phyloP scores from a whole-genome alignment of 2,113 vertebrate genomes.

The Hyperopisus bebe region DNA sequence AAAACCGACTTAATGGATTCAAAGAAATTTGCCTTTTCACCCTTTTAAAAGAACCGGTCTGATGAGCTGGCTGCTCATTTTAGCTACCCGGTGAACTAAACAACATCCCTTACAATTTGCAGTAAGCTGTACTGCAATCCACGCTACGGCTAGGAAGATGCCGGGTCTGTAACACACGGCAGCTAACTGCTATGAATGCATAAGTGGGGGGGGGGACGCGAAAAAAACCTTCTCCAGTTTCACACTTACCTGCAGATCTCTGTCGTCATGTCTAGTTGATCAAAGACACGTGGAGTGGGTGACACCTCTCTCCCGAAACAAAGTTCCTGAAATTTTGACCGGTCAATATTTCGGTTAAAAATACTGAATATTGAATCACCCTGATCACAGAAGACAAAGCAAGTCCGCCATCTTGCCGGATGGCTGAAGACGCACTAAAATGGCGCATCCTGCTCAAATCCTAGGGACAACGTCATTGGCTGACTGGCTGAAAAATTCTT shows the following conservation, averaged over 20 bases:
- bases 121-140: neutral
- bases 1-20: slow-evolving; percentile 15
- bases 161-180: slow-evolving; percentile 22
- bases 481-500: slow-evolving; percentile 22
- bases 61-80: neutral
- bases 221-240: neutral
- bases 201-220: slow-evolving; percentile 9
- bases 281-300: slow-evolving; percentile 22
- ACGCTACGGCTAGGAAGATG: slow-evolving; percentile 1
- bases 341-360: slow-evolving; percentile 29
- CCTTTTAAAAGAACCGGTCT: neutral
- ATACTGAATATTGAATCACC: slow-evolving; percentile 50
- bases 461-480: slow-evolving; percentile 58
- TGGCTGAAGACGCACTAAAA: slow-evolving; percentile 70
- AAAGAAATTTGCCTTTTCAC: slow-evolving; percentile 5
- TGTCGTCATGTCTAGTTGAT: slow-evolving; percentile 60
- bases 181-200: slow-evolving; percentile 18
- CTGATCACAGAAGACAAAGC: slow-evolving; percentile 61
- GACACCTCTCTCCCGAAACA: slow-evolving; percentile 18
- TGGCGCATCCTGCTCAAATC: slow-evolving; percentile 69
- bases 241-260: slow-evolving; percentile 61
- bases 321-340: neutral
- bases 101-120: neutral
- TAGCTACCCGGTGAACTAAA: neutral
- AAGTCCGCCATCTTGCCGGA: slow-evolving; percentile 81